A percentile compares a stretch with the other conserved stretches of the same genome.
Conservation (phyloP, 2,113 vertebrate genomes). For the Cettia cetti region DNA sequence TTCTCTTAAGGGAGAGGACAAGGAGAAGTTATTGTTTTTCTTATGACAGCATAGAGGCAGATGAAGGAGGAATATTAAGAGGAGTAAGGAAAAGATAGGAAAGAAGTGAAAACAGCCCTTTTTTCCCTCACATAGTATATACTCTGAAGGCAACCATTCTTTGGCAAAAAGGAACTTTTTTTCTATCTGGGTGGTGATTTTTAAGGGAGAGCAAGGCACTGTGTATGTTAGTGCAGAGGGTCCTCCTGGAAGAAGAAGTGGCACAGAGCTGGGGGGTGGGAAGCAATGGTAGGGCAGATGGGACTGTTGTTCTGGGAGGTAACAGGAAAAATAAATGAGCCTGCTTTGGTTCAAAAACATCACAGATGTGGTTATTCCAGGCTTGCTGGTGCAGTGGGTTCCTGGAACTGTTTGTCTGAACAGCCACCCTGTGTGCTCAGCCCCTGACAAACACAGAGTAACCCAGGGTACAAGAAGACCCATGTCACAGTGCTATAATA, state of each 20-base stretch:
- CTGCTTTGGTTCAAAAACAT: background rate
- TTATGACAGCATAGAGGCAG: background rate
- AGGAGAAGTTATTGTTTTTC: background rate
- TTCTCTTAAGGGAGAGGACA: background rate
- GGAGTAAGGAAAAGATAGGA: background rate
- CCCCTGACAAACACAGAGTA: background rate
- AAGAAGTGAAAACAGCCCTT: background rate
- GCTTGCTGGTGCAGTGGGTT: background rate
- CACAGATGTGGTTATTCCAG: background rate
- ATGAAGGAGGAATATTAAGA: background rate
- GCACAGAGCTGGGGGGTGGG: background rate
- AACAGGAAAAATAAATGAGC: background rate
- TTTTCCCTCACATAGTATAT: rapidly evolving
- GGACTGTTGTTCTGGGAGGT: background rate
- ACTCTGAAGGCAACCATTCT: background rate
- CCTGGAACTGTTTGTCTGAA: slow-evolving; percentile 50
- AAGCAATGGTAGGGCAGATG: background rate
- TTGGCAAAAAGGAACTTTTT: background rate
- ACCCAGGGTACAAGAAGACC: background rate
- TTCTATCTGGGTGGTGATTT: background rate
- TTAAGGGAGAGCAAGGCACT: background rate
- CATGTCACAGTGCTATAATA: background rate
- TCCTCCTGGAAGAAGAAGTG: background rate
- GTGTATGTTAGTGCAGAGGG: background rate
- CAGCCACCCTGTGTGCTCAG: background rate